A percentile compares a stretch with the other conserved stretches of the same genome.
phyloP scores from a whole-genome alignment of 2,113 vertebrate species.

The Apodemus sylvaticus region DNA sequence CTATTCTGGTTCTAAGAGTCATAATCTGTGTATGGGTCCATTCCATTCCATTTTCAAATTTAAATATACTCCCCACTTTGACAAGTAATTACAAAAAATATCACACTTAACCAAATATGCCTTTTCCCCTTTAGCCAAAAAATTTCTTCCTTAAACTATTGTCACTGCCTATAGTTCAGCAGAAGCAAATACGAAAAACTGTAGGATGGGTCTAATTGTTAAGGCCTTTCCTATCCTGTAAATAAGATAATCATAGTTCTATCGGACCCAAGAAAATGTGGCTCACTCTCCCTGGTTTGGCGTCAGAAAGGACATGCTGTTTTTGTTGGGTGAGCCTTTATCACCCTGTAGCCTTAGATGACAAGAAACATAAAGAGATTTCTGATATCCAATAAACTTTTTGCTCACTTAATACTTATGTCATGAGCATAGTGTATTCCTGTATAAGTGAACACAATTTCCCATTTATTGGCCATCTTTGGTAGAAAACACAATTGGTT shows the following conservation, averaged over 20 bases:
- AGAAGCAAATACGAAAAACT: slow-evolving; percentile 49
- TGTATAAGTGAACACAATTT: background rate
- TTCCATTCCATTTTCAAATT: background rate
- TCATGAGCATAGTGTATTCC: background rate
- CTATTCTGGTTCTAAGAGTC: background rate
- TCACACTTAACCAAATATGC: background rate
- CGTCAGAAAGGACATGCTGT: background rate
- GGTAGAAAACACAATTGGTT: background rate
- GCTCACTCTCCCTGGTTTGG: background rate
- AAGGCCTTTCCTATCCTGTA: background rate
- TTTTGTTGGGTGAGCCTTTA: background rate
- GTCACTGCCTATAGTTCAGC: background rate
- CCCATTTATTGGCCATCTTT: background rate
- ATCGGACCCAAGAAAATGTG: background rate
- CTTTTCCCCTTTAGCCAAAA: slow-evolving; percentile 2
- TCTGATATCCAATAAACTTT: background rate
- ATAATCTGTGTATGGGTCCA: background rate
- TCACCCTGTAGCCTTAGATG: background rate
- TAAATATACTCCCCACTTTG: background rate
- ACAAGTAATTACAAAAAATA: background rate
- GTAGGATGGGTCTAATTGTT: slow-evolving; percentile 25
- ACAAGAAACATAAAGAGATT: background rate
- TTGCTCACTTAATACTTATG: background rate
- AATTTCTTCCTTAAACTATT: background rate
- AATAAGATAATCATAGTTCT: background rate